Evolutionary conservation across 2,797 vertebrate species (phyloP).

Genomic region (Rousettus madagascariensis): DNA sequence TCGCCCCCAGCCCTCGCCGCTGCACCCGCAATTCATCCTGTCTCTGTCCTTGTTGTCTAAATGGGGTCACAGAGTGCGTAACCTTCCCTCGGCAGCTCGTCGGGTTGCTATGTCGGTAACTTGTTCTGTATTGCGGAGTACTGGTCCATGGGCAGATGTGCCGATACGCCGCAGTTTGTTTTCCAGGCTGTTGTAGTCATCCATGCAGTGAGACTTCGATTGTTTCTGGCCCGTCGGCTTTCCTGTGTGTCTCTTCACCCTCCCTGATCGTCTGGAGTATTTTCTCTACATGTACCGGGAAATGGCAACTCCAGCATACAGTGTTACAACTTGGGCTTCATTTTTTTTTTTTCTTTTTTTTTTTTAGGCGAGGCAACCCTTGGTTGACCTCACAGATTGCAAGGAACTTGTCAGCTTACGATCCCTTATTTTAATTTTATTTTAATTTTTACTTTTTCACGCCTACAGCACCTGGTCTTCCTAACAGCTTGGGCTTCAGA

Average conservation of each 20-base stretch:
- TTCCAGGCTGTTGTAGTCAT: neutral
- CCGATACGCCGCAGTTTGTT: neutral
- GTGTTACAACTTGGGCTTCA: neutral
- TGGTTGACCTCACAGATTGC: too few relatives aligned
- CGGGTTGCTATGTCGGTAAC: neutral
- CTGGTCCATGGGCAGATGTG: too few relatives aligned
- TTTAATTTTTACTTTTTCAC: too few relatives aligned
- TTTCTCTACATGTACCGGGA: neutral
- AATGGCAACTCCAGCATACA: neutral
- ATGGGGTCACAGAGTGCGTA: neutral
- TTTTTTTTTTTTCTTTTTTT: too few relatives aligned
- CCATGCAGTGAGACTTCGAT: too few relatives aligned
- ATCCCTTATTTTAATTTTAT: too few relatives aligned
- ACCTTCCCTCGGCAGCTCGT: neutral
- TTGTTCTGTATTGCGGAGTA: neutral
- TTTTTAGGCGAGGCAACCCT: too few relatives aligned
- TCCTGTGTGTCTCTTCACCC: neutral
- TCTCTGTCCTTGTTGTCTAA: neutral
- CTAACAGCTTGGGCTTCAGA: too few relatives aligned
- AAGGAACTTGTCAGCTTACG: too few relatives aligned
- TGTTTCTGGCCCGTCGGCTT: too few relatives aligned
- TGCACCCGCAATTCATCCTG: too few relatives aligned
- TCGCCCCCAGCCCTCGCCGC: neutral
- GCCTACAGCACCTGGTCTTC: too few relatives aligned
- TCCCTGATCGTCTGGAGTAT: neutral